Base-by-base conservation (phyloP, 2,888 invertebrate species). In the Micoletzkya japonica region DNA sequence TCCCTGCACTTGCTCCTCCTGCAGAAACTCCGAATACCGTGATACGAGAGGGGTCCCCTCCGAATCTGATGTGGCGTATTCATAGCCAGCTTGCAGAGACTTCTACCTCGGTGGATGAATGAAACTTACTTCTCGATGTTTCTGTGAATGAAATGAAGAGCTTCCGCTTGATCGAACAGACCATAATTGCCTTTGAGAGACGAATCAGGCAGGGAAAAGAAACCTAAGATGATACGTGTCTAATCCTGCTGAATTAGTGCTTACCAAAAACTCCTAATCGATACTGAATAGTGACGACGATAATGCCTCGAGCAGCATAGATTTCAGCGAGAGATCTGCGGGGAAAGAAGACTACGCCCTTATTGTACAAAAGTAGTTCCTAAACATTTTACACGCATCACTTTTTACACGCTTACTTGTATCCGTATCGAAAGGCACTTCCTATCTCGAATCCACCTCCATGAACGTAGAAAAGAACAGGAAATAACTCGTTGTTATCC, bases 391-490 rank as follows among this genome's bases (percentile, higher is more conserved):
- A 34, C 3, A 17, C 10, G 7, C 2, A 37, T 4, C 36, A 26
- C 1, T 1, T 20, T 14, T 34, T 17, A 2, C 26, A 37, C 39
- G 71, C 69, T 37, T 71, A 68, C 60, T 76, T 64, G 57, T 76
- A 80, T 26, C 78, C 76, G 72, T 81, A 82, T 28, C 79, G 75
- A 30, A 72, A 67, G 0, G 82, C 74, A 2, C 79, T 77, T 37
- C 95, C 95, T 61, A 91, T 91, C 28, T 91, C 90, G 87, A 93
- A 95, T 85, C 94, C 93, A 0, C 95, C 95, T 0, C 94, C 95
- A 86, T 95, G 95, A 77, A 95, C 93, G 87, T 95, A 94, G 64
- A 96, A 90, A 92, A 95, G 92, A 0, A 95, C 94, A 0, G 95
- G 92, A 86, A 91, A 94, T 14, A 72, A 74, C 32, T 74, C 71